phyloP scores from a whole-genome alignment of 1,140 invertebrate genomes.

The Ptiloglossa arizonensis region DNA sequence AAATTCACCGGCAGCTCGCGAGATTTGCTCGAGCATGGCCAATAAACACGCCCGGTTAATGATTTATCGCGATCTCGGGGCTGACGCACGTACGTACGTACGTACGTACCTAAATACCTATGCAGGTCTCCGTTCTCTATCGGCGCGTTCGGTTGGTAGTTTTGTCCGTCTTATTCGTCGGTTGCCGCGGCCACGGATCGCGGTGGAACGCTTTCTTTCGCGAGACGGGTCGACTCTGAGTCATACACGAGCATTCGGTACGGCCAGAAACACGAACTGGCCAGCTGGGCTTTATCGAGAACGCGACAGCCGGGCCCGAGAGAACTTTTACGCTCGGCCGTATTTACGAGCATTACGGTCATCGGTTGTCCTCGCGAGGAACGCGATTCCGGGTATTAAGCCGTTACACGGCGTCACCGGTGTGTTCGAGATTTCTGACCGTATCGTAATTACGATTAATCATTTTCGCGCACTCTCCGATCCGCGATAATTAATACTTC shows the following conservation, averaged over 20 bases:
- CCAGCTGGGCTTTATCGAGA: slow-evolving; percentile 50
- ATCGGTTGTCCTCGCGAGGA: background rate
- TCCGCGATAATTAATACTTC: slow-evolving; percentile 22
- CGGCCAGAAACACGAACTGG: slow-evolving; percentile 32
- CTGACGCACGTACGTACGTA: slow-evolving; percentile 14
- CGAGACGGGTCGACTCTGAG: slow-evolving; percentile 22
- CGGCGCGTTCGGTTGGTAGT: slow-evolving; percentile 23
- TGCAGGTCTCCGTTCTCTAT: slow-evolving; percentile 11
- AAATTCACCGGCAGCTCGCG: slow-evolving; percentile 50
- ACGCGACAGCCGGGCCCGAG: background rate
- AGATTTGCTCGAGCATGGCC: slow-evolving; percentile 57
- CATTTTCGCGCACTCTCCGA: slow-evolving; percentile 4
- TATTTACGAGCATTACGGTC: slow-evolving; percentile 47
- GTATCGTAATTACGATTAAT: slow-evolving; percentile 15
- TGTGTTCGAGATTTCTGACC: background rate
- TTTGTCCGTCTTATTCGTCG: slow-evolving; percentile 13
- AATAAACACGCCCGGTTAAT: slow-evolving; percentile 65
- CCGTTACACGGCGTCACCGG: background rate
- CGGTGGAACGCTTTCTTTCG: slow-evolving; percentile 38
- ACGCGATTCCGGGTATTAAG: slow-evolving; percentile 50
- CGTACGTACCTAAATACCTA: background rate
- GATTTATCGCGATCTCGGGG: slow-evolving; percentile 52
- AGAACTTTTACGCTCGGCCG: slow-evolving; percentile 21
- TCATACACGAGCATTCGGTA: slow-evolving; percentile 41
- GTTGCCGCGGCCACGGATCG: background rate